Conservation (phyloP, 2,113 vertebrate species). For the Pica pica region DNA sequence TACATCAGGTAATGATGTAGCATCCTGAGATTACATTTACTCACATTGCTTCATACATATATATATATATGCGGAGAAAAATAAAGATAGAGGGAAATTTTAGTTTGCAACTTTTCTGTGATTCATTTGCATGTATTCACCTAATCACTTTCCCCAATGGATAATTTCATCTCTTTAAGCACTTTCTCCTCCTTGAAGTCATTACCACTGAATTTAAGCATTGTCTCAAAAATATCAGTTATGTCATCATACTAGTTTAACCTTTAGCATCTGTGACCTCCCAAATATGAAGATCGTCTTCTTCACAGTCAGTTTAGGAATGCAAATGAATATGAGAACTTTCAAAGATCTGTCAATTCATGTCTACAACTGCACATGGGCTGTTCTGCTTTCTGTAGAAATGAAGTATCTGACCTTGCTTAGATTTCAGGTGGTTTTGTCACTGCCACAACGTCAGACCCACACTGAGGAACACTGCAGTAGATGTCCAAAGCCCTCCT, state of each 20-base stretch:
- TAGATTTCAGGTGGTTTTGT: neutral
- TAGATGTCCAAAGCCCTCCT: neutral
- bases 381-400: neutral
- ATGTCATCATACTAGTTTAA: neutral
- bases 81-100: neutral
- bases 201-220: neutral
- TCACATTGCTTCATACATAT: neutral
- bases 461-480: neutral
- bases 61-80: neutral
- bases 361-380: neutral
- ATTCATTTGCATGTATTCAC: neutral
- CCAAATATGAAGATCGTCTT: neutral
- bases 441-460: neutral
- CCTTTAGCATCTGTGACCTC: neutral
- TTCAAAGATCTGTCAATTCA: neutral
- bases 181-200: neutral
- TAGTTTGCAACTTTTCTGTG: neutral
- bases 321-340: neutral
- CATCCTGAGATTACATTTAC: neutral
- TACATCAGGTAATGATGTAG: neutral
- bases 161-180: neutral
- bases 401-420: neutral
- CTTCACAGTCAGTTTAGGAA: neutral
- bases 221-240: neutral
- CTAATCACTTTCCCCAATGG: neutral